Base-by-base conservation (phyloP, 1,140 invertebrate genomes). In the Drosophila ficusphila region DNA sequence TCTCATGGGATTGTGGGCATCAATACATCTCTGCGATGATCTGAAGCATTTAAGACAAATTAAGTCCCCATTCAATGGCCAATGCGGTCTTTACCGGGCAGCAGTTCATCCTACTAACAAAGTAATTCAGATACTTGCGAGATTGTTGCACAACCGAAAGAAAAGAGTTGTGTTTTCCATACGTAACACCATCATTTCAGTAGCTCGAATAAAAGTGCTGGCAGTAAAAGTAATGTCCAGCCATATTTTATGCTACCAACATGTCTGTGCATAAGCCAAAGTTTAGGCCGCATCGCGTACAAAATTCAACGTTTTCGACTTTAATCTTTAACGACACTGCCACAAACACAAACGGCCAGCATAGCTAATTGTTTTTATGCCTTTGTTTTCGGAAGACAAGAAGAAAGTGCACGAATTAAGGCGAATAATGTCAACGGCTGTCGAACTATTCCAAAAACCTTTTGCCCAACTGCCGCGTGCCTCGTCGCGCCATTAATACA, bases 381-480 rank as follows among this genome's bases (percentile, higher is more conserved):
- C 54, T 86, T 73, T 79, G 52, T 86, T 73, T 86, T 81, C 73
- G 76, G 31, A 47, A 16, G 58, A 12, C 34, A 29, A 58, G 81
- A 85, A 85, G 81, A 85, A 85, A 85, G 81, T 88, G 76, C 76
- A 85, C 76, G 78, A 79, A 67, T 81, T 79, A 76, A 73, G 57
- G 27, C 53, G 70, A 86, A 86, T 65, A 85, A 65, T 85, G 81
- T 85, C 72, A 85, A 51, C 51, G 46, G 49, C 58, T 51, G 11
- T 19, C 58, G 41, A 57, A 71, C 46, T 29, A 52, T 54, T 53
- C 49, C 33, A 36, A 76, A 67, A 61, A 70, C 72, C 71, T 69
- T 85, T 86, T 72, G 25, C 64, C 71, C 68, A 46, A 72, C 27
- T 58, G 72, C 81, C 81, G 76, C 81, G 82, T 85, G 82, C 81